Evolutionary conservation across 2,888 invertebrate genomes (phyloP), one percentile per base, ranked within the genome.

Genomic region (Cecidostiba fungosa): DNA sequence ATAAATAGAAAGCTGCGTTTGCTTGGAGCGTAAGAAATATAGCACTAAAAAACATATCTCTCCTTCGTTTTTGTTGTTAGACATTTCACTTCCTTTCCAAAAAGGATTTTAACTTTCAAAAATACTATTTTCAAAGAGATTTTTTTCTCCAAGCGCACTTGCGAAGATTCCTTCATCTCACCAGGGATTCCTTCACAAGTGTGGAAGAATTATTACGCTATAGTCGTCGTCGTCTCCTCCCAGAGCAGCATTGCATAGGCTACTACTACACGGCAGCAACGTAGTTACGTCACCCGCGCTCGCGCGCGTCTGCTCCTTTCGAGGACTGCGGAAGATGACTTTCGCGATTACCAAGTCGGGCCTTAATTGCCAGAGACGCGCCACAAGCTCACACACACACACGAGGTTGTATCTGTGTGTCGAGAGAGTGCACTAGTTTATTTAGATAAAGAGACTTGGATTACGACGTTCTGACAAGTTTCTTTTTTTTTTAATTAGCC

Each of bases 291-390:
- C 84, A 80, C 36, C 66, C 43, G n/a, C n/a, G n/a, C n/a, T n/a
- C n/a, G 54, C 79, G 66, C 73, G 32, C 36, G 36, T 39, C 54
- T 76, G 69, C 79, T 59, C 26, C 79, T 70, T 70, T 76, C 76
- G 80, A 69, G 70, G 76, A 80, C 59, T 70, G 74, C 79, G 84
- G 74, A 79, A 79, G 84, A 84, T 79, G 39, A 29, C 79, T 79
- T 79, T 84, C 62, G 74, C 79, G 74, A 84, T 84, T 79, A 54
- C 29, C 54, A n/a, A 36, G 59, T 19, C 32, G 36, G 23, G 73
- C 39, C 70, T 72, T 72, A 72, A 83, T 77, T 62, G 72, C 47
- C n/a, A 23, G 39, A 59, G 36, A 14, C 50, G n/a, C n/a, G 29
- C 39, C 3, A 6, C 32, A 23, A 5, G 16, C 8, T 70, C 70